These are phyloP conservation scores for Babyrousa celebensis DNA, from an alignment of 2,797 vertebrate species.

Conservation along the genomic window DNA sequence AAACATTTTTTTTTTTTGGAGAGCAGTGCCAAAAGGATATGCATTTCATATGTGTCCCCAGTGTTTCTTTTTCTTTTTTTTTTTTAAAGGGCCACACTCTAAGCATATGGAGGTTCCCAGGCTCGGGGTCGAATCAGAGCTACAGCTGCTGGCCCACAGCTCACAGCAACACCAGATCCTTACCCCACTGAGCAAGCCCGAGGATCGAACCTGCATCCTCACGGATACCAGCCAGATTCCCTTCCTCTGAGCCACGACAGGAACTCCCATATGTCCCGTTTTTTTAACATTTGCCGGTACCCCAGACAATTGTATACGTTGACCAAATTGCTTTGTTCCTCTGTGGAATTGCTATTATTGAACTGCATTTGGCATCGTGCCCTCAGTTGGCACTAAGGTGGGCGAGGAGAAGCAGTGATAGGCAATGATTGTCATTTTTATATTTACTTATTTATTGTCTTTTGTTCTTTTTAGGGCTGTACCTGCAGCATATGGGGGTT, in stretches of 20 bases:
- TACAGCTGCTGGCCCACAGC: too few species aligned
- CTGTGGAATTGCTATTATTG: background rate
- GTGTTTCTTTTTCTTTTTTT: background rate
- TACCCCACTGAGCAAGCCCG: too few species aligned
- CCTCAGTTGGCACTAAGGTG: background rate
- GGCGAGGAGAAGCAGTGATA: background rate
- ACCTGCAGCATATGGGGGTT: too few species aligned
- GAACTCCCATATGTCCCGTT: background rate
- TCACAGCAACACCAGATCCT: too few species aligned
- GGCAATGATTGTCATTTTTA: slow-evolving; percentile 21
- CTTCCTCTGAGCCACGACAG: too few species aligned
- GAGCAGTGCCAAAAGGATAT: background rate
- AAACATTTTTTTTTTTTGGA: background rate
- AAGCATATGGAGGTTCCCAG: too few species aligned
- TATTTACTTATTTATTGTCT: too few species aligned
- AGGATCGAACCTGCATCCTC: too few species aligned
- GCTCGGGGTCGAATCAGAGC: too few species aligned
- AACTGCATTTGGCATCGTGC: background rate
- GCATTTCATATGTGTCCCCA: background rate
- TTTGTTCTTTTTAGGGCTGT: too few species aligned
- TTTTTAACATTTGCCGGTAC: slow-evolving; percentile 3
- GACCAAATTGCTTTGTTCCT: background rate
- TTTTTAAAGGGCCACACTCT: too few species aligned
- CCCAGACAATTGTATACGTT: background rate
- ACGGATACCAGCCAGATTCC: too few species aligned